phyloP scores from a whole-genome alignment of 2,113 vertebrate genomes.

The Nyctereutes procyonoides region DNA sequence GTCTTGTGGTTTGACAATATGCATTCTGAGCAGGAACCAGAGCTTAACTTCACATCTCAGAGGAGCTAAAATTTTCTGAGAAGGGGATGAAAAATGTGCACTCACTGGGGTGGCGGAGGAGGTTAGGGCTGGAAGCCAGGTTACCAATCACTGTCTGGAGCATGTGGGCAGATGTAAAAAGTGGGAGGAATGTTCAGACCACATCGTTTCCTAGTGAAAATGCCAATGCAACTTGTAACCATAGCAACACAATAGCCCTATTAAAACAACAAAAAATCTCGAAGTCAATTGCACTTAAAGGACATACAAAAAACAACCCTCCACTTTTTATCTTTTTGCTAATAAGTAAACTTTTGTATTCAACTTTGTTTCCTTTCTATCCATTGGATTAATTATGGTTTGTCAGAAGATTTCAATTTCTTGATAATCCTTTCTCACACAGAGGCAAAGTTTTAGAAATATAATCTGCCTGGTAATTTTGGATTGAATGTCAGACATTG shows the following conservation, averaged over 20 bases:
- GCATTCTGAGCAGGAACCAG: neutral
- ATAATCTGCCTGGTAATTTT: neutral
- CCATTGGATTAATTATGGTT: neutral
- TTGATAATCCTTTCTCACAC: neutral
- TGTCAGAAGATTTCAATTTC: slow-evolving; percentile 10
- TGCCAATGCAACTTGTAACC: slow-evolving; percentile 58
- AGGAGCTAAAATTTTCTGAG: slow-evolving; percentile 51
- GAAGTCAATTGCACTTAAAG: neutral
- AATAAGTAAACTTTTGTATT: slow-evolving; percentile 9
- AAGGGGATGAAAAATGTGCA: slow-evolving; percentile 34
- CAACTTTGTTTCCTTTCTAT: slow-evolving; percentile 4
- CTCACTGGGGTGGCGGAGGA: neutral
- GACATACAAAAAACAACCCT: neutral
- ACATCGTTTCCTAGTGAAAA: slow-evolving; percentile 65
- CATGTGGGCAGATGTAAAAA: slow-evolving; percentile 62
- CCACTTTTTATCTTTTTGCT: neutral
- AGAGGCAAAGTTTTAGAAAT: slow-evolving; percentile 41
- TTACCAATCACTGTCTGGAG: slow-evolving; percentile 44
- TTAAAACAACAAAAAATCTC: slow-evolving; percentile 45
- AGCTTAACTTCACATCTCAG: neutral
- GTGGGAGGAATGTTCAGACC: slow-evolving; percentile 64
- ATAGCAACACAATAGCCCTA: slow-evolving; percentile 60
- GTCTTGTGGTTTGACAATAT: neutral
- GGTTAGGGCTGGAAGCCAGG: slow-evolving; percentile 8
- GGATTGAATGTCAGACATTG: neutral